phyloP scores from a whole-genome alignment of 2,888 invertebrate genomes.

The Crepidodera aurea region DNA sequence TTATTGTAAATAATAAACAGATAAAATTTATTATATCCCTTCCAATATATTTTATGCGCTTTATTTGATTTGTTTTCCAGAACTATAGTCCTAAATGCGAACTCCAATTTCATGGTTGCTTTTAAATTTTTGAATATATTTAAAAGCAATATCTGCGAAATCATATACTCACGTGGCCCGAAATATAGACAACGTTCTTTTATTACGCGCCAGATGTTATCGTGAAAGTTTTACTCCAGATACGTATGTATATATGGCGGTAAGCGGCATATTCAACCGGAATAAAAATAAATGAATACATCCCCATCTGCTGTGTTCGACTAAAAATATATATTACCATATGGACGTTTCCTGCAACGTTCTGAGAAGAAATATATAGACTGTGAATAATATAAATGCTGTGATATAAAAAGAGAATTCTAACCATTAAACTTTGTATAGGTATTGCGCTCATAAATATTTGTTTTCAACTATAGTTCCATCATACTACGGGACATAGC shows the following conservation, averaged over 20 bases:
- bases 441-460: too few relatives aligned
- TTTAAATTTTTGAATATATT: too few relatives aligned
- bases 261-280: background rate
- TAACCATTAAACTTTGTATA: too few relatives aligned
- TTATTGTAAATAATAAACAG: too few relatives aligned
- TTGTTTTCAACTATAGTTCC: too few relatives aligned
- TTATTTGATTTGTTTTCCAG: too few relatives aligned
- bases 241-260: background rate
- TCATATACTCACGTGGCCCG: background rate
- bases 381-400: background rate
- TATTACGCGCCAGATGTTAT: background rate
- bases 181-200: background rate
- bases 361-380: conserved; percentile 5
- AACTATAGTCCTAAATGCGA: too few relatives aligned
- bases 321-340: conserved; percentile 10
- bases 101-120: too few relatives aligned
- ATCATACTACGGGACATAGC: too few relatives aligned
- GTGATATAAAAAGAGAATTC: background rate
- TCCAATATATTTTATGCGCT: too few relatives aligned
- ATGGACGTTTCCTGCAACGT: conserved; percentile 2
- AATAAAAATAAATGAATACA: conserved; percentile 8
- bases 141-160: background rate
- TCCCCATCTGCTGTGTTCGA: conserved; percentile 3
- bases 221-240: background rate
- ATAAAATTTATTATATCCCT: too few relatives aligned